These are phyloP conservation scores for Eupithecia vulgata DNA, from an alignment of 2,888 invertebrate genomes.

Conservation along the genomic window DNA sequence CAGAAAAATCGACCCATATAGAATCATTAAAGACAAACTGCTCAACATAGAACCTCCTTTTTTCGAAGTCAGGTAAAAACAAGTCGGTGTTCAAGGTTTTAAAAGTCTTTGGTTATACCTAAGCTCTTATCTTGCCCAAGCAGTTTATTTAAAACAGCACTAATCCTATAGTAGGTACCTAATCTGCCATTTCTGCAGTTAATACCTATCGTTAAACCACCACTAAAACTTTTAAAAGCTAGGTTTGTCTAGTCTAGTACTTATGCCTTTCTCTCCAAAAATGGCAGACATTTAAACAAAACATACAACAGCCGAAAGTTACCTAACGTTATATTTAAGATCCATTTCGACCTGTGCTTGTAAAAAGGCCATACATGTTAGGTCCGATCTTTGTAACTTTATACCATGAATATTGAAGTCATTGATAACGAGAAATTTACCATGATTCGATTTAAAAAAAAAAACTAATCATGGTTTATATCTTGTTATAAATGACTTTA, in stretches of 20 bases:
- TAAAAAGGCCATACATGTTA: background rate
- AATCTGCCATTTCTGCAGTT: background rate
- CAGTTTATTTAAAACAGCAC: too few relatives aligned
- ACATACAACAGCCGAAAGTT: conserved; percentile 18
- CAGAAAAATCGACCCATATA: too few relatives aligned
- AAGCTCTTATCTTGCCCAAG: too few relatives aligned
- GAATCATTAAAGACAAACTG: too few relatives aligned
- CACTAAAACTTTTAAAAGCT: background rate
- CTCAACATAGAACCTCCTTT: too few relatives aligned
- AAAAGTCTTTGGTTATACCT: background rate
- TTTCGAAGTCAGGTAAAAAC: background rate
- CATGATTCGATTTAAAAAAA: too few relatives aligned
- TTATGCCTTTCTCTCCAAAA: conserved; percentile 33
- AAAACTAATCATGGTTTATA: too few relatives aligned
- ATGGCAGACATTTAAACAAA: conserved; percentile 22
- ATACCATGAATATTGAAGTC: too few relatives aligned
- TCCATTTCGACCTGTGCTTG: conserved; percentile 12
- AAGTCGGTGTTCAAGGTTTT: background rate
- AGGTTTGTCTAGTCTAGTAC: background rate
- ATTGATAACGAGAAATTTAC: too few relatives aligned
- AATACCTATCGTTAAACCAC: background rate
- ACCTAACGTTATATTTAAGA: conserved; percentile 25
- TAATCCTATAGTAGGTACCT: background rate
- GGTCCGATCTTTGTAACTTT: background rate
- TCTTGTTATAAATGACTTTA: too few relatives aligned